Base-by-base conservation (phyloP, 2,797 vertebrate species). In the Harpagifer antarcticus region DNA sequence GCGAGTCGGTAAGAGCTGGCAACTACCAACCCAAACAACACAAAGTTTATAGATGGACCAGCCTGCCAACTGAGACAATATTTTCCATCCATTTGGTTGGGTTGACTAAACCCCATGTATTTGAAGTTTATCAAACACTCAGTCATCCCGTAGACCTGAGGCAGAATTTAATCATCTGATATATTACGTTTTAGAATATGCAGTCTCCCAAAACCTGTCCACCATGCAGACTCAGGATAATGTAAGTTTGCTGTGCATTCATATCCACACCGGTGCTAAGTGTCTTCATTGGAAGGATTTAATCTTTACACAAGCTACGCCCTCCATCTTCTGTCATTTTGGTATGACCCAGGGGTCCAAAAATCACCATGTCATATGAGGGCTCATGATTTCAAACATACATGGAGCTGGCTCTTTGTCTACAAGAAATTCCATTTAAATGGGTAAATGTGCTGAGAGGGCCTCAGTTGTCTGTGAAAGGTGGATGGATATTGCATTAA, bases 51-150 rank as follows among this genome's bases (percentile, higher is more conserved):
- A 84, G 91, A 92, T 93, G 75, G 71, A 76, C 92, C 80, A 47
- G 80, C 74, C 84, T 90, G 84, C 89, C 77, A 84, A 88, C 88
- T 89, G 90, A 92, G 86, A 91, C 92, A 92, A 91, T 94, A 93
- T 92, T 95, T 96, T 94, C 92, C 93, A 90, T 91, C 89, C 86
- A 90, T 90, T 93, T 89, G 81, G 85, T 86, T 80, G 87, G 79
- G 84, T 85, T 90, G 91, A 93, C 92, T 86, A 94, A 94, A 91
- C 87, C 90, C 62, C 64, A 65, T 45, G 82, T 88, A 89, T 91
- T 90, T 93, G 77, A 94, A 92, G 92, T 95, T 95, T 94, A 95
- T 95, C 90, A 93, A 92, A 91, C 86, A 92, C 87, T 93, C 93
- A 90, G 93, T 95, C 94, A 93, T 91, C 91, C 86, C 77, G 71